phyloP scores from a whole-genome alignment of 2,888 invertebrate genomes.

The Pelosia muscerda region DNA sequence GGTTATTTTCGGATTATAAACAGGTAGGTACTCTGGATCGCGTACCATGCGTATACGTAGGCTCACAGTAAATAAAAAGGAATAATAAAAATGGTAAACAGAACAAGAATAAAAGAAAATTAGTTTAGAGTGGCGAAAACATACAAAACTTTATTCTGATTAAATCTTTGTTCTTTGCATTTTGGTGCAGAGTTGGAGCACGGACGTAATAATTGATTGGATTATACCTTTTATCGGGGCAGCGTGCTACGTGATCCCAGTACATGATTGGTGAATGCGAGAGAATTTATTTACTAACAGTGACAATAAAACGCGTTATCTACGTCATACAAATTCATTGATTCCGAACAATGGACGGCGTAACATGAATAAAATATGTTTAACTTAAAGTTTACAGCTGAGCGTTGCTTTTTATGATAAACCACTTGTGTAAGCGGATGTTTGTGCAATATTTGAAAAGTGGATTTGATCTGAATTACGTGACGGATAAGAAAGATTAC shows the following conservation, averaged over 20 bases:
- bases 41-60: neutral
- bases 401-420: slow-evolving; percentile 43
- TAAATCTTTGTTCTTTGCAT: slow-evolving; percentile 72
- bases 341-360: slow-evolving; percentile 54
- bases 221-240: slow-evolving; percentile 77
- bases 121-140: slow-evolving; percentile 21
- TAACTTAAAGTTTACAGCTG: slow-evolving; percentile 60
- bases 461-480: slow-evolving; percentile 1
- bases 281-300: slow-evolving; percentile 77
- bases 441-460: slow-evolving; percentile 9
- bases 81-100: neutral
- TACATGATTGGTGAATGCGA: slow-evolving; percentile 75
- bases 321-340: slow-evolving; percentile 73
- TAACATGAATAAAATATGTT: slow-evolving; percentile 71
- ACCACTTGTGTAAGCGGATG: slow-evolving; percentile 8
- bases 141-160: slow-evolving; percentile 49
- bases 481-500: neutral
- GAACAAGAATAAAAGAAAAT: slow-evolving; percentile 18
- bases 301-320: slow-evolving; percentile 76
- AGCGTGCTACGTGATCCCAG: slow-evolving; percentile 73
- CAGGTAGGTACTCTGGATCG: neutral
- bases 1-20: no score
- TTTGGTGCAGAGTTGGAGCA: slow-evolving; percentile 71
- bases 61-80: slow-evolving; percentile 21
- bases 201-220: slow-evolving; percentile 82